Conservation (phyloP, 2,113 vertebrate genomes). For the Psettodes erumei region DNA sequence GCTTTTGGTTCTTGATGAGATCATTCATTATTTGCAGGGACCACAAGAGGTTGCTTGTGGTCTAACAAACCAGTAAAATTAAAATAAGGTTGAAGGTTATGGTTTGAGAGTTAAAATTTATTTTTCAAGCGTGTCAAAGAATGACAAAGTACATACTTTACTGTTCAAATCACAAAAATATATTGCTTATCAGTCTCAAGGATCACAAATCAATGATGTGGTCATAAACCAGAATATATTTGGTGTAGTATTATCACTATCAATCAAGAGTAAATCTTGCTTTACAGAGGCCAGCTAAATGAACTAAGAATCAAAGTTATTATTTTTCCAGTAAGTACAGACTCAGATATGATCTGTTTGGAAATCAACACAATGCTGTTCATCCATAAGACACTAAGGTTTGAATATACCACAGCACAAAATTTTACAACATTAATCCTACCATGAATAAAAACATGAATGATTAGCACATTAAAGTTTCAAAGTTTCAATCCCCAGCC, state of each 20-base stretch:
- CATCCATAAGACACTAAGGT: background rate
- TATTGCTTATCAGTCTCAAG: background rate
- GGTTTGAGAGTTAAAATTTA: too few relatives aligned
- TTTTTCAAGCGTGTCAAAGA: too few relatives aligned
- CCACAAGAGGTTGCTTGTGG: background rate
- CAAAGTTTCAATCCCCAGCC: slow-evolving; percentile 12
- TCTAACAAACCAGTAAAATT: too few relatives aligned
- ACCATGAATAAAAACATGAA: background rate
- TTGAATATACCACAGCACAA: background rate
- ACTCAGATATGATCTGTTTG: background rate
- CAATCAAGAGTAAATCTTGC: background rate
- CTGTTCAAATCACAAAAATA: background rate
- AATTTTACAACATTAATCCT: background rate
- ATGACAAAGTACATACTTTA: background rate
- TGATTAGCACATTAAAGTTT: background rate
- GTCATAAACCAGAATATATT: background rate
- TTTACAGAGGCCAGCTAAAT: background rate
- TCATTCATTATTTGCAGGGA: background rate
- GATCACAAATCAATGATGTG: background rate
- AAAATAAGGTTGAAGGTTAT: background rate
- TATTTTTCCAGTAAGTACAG: background rate
- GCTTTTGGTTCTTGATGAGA: background rate
- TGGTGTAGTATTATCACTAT: background rate
- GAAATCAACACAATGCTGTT: background rate
- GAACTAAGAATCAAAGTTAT: background rate